Evolutionary conservation across 2,797 vertebrate species (phyloP).

Genomic region (Gymnopithys bicolor): DNA sequence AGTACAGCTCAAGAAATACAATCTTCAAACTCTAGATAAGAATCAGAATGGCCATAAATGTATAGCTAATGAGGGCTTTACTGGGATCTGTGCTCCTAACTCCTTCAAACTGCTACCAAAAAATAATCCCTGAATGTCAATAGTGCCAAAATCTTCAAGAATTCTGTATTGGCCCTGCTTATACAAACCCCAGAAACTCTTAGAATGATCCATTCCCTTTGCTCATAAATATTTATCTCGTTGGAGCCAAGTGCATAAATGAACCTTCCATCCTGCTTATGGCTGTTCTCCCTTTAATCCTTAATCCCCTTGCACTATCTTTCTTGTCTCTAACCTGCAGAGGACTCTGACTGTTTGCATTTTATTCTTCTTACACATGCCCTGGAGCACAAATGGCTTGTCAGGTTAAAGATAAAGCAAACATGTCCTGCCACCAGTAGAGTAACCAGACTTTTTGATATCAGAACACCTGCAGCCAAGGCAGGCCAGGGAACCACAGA

Average conservation of each 20-base stretch:
- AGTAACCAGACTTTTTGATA: constrained; percentile 40
- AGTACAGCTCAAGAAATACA: not conserved
- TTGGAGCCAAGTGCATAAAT: constrained; percentile 57
- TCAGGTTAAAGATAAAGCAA: constrained; percentile 73
- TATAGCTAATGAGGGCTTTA: not conserved
- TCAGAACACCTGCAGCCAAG: constrained; percentile 32
- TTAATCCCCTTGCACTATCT: constrained; percentile 72
- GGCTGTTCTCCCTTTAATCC: constrained; percentile 70
- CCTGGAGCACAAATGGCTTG: constrained; percentile 71
- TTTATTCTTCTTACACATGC: constrained; percentile 74
- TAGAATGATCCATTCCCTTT: constrained; percentile 26
- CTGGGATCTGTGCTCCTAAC: not conserved
- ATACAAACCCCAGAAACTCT: constrained; percentile 20
- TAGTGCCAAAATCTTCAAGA: constrained; percentile 15
- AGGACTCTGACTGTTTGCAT: constrained; percentile 72
- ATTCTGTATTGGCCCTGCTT: constrained; percentile 24
- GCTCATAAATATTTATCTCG: constrained; percentile 73
- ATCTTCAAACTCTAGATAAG: not conserved
- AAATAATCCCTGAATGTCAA: not conserved
- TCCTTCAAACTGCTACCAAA: not conserved
- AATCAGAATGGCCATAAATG: not conserved
- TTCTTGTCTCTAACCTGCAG: constrained; percentile 72
- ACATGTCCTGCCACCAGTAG: constrained; percentile 57
- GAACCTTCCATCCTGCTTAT: constrained; percentile 48
- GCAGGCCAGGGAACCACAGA: not conserved